Evolutionary conservation across 2,888 invertebrate species (phyloP), one percentile per base, ranked within the genome.

Genomic region (Nemoura dubitans): DNA sequence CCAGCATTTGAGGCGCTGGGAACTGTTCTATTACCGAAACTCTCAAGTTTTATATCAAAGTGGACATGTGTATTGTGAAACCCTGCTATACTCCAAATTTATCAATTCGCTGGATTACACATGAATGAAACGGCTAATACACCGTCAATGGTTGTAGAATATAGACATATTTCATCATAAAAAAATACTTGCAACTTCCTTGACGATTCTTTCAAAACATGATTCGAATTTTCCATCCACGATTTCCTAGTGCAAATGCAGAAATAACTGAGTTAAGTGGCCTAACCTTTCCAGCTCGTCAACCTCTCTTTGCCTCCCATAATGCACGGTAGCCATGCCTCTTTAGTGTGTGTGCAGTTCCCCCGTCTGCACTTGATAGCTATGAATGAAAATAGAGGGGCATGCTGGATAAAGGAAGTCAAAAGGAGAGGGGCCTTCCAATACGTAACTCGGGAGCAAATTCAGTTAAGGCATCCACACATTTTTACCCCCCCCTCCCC

Each of bases 391-490:
- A 59, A 81, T 29, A 30, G 81, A 30, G 30, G n/a, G 81, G 27
- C 28, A 30, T 5, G 81, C 81, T 21, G 81, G 29, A 81, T 81
- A 81, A 30, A 81, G 81, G 28, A 81, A 30, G 81, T 30, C 81
- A 81, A 81, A 81, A 81, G 30, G 30, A 30, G 28, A 29, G 81
- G 30, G 80, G 27, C 36, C 10, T 36, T 10, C 28, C 6, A 81
- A 30, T 30, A 59, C 59, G 81, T 27, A 26, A 28, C 25, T n/a
- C 26, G 81, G 30, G 81, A 81, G 81, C 26, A 30, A 81, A 81
- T 81, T 81, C 81, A 81, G 81, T 81, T 81, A 81, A 81, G 81
- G 81, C 81, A 81, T 81, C 81, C 81, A 30, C 81, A 81, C 81
- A 30, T 28, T 81, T 81, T 30, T 81, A 81, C 81, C 28, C 81